These are phyloP conservation scores for Pteronotus mesoamericanus DNA, from an alignment of 2,797 vertebrate species.

Conservation along the genomic window DNA sequence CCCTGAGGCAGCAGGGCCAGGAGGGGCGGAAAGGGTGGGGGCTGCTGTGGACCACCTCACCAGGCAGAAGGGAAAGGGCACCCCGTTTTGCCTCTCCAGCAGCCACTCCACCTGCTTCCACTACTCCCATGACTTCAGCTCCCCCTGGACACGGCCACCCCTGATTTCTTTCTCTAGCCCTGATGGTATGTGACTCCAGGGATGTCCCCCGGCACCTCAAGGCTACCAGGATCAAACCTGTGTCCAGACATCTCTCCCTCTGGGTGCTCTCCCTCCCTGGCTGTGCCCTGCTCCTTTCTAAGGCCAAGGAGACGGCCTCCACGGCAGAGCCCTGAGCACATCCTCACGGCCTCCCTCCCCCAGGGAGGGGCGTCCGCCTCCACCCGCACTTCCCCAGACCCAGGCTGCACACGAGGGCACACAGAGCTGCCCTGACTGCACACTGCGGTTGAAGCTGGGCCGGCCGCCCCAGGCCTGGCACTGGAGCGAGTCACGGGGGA, in stretches of 20 bases:
- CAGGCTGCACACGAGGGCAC: neutral
- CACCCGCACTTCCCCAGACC: neutral
- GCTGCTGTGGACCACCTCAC: neutral
- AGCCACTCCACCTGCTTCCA: neutral
- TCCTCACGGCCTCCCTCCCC: neutral
- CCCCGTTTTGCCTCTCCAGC: neutral
- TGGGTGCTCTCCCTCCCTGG: neutral
- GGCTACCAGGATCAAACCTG: neutral
- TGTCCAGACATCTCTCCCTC: neutral
- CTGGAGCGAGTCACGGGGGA: too few species aligned
- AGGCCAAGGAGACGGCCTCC: neutral
- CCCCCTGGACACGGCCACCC: neutral
- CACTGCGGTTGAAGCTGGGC: neutral
- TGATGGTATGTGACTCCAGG: neutral
- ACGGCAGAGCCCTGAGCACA: neutral
- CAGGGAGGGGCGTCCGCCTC: neutral
- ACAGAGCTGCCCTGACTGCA: neutral
- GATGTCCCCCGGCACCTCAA: neutral
- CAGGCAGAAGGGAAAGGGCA: neutral
- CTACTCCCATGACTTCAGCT: neutral
- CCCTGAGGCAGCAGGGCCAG: neutral
- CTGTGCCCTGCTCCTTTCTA: neutral
- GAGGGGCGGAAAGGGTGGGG: too few species aligned
- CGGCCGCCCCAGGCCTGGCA: neutral
- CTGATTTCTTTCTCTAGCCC: neutral